These are phyloP conservation scores for Amiota mariae DNA, from an alignment of 2,888 invertebrate genomes.

Conservation along the genomic window DNA sequence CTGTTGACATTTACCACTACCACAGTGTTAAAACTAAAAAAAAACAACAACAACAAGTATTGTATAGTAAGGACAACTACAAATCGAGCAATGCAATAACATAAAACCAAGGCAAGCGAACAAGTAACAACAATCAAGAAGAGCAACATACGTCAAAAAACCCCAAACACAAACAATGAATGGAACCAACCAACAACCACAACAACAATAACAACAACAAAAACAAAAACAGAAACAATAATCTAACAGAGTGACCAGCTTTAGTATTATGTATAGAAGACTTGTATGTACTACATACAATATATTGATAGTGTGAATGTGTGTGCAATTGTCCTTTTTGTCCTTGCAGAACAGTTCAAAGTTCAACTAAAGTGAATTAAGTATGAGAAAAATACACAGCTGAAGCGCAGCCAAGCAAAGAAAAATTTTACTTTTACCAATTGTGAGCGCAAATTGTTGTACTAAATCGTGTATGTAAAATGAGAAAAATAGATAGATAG, in stretches of 20 bases:
- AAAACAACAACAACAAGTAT: conserved; percentile 12
- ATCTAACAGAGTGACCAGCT: neutral
- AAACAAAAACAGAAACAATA: conserved; percentile 12
- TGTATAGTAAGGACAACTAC: neutral
- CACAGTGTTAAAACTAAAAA: conserved; percentile 17
- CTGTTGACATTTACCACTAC: conserved; percentile 62
- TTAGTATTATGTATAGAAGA: neutral
- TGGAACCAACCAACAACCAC: conserved; percentile 1
- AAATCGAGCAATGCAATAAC: conserved; percentile 28
- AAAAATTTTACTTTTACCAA: conserved; percentile 58
- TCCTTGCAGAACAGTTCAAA: conserved; percentile 39
- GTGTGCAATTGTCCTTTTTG: conserved; percentile 16
- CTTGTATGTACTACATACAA: neutral
- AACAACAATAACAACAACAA: conserved; percentile 1
- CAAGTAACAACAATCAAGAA: too few species aligned
- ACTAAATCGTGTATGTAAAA: conserved; percentile 14
- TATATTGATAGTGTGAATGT: neutral
- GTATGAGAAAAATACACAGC: neutral
- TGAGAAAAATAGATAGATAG: too few species aligned
- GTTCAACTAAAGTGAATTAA: conserved; percentile 42
- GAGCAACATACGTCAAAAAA: conserved; percentile 15
- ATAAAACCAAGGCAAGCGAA: conserved; percentile 11
- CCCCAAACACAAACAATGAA: conserved; percentile 1
- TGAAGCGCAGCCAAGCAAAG: conserved; percentile 43
- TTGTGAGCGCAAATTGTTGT: conserved; percentile 5